A percentile compares a stretch with the other conserved stretches of the same genome.
Evolutionary conservation across 2,888 invertebrate species (phyloP).

Genomic region (Steromphala cineraria): DNA sequence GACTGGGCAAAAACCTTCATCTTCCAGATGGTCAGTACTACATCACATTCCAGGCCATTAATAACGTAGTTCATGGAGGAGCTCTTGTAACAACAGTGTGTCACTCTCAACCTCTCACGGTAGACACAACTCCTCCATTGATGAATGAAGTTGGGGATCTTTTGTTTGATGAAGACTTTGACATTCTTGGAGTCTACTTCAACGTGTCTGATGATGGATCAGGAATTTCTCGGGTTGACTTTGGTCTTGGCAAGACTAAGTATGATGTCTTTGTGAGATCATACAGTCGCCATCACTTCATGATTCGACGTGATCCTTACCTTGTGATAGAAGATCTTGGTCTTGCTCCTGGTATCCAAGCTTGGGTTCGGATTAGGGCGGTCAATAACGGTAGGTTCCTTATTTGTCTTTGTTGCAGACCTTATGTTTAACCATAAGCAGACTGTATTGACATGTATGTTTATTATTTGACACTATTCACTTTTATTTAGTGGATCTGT

Average conservation of each 20-base stretch:
- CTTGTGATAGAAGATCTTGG: conserved; percentile 53
- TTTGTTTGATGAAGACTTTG: conserved; percentile 61
- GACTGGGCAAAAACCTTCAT: conserved; percentile 49
- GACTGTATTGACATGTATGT: too few species aligned
- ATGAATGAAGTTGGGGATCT: conserved; percentile 49
- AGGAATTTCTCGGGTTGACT: conserved; percentile 53
- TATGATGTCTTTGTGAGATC: conserved; percentile 51
- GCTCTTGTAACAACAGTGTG: conserved; percentile 60
- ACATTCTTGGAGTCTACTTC: conserved; percentile 55
- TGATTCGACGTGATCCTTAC: conserved; percentile 35
- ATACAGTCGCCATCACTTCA: conserved; percentile 43
- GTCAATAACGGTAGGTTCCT: conserved; percentile 52
- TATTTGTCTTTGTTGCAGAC: too few species aligned
- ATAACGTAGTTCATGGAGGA: conserved; percentile 53
- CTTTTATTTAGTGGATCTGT: conserved; percentile 47
- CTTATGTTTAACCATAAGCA: too few species aligned
- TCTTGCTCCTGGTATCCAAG: conserved; percentile 54
- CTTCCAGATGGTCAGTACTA: conserved; percentile 58
- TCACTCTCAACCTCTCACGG: conserved; percentile 52
- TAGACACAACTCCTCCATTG: conserved; percentile 57
- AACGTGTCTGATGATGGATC: conserved; percentile 47
- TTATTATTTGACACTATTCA: too few species aligned
- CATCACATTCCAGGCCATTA: conserved; percentile 56
- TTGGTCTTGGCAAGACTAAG: conserved; percentile 59
- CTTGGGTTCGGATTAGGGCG: conserved; percentile 57